phyloP scores from a whole-genome alignment of 2,113 vertebrate genomes.

The Caranx ignobilis region DNA sequence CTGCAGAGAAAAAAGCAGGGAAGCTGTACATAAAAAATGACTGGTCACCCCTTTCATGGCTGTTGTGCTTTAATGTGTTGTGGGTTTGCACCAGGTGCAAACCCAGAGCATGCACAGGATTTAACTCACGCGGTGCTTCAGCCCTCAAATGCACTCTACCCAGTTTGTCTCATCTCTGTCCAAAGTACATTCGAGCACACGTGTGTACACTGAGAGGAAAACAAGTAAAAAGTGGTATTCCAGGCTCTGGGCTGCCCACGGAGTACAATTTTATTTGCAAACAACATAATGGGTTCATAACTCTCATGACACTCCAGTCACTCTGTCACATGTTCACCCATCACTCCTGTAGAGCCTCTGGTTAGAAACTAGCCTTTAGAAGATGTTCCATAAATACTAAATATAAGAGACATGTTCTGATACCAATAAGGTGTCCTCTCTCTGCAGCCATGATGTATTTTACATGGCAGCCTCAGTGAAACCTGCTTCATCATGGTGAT shows the following conservation, averaged over 20 bases:
- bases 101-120: slow-evolving; percentile 23
- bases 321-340: background rate
- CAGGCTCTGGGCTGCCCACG: background rate
- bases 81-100: slow-evolving; percentile 60
- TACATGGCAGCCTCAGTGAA: slow-evolving; percentile 49
- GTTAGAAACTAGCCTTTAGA: slow-evolving; percentile 25
- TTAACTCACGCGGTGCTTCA: slow-evolving; percentile 38
- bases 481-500: slow-evolving; percentile 50
- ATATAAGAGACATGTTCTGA: slow-evolving; percentile 34
- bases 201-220: background rate
- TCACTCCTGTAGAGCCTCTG: slow-evolving; percentile 25
- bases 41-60: slow-evolving; percentile 42
- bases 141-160: slow-evolving; percentile 31
- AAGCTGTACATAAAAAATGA: slow-evolving; percentile 23
- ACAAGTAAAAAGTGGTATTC: background rate
- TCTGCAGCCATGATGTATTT: slow-evolving; percentile 53
- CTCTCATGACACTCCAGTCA: slow-evolving; percentile 3
- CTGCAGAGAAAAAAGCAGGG: slow-evolving; percentile 38
- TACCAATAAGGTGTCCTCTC: slow-evolving; percentile 36
- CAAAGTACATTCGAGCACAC: slow-evolving; percentile 37
- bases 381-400: slow-evolving; percentile 57
- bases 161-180: slow-evolving; percentile 16
- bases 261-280: slow-evolving; percentile 32
- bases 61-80: slow-evolving; percentile 40
- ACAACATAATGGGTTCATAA: slow-evolving; percentile 38